Base-by-base conservation (phyloP, 2,797 vertebrate genomes). In the Onychomys leucogaster region DNA sequence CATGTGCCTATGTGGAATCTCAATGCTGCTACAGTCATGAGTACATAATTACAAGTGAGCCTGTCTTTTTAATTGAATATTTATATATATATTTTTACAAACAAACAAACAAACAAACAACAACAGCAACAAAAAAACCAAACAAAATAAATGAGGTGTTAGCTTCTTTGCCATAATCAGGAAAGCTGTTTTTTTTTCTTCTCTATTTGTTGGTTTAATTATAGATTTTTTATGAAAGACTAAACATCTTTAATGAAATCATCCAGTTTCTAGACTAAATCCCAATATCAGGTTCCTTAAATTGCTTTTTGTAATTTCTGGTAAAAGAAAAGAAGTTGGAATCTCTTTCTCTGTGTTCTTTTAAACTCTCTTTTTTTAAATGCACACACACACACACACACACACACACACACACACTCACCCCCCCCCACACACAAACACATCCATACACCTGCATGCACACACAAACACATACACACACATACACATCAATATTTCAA, bases 41-140 rank as follows among this genome's bases (percentile, higher is more conserved):
- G 98, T 98, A 98, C 98, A 98, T 98, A 98, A 98, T 98, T 98
- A 99, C 98, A 99, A 97, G 98, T 99, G 97, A 98, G 97, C 97
- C 98, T 98, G 97, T 98, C 97, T 96, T 98, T 98, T 98, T 98
- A 94, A 97, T 96, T 97, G 97, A 98, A 98, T 98, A 98, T 97
- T 98, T 98, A 97, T 98, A 98, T 97, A 17, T 69, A 17, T 73
- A 29, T 71, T 71, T 98, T 98, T 98, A 98, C 97, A 98, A 98
- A 97, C 49, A 86, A 96, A 98, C 97, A 98, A 98, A 97, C 49
- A 86, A 96, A 98, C 98, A 98, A 65, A 85, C 59, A 67, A 84
- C 34, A 37, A 73, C n/a, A 73, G 2, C 69, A 73, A 52, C 46
- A 78, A 78, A 49, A 43, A 85, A 43, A 27, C 57, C 10, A 67